phyloP scores from a whole-genome alignment of 1,140 invertebrate genomes.

The Periplaneta americana region DNA sequence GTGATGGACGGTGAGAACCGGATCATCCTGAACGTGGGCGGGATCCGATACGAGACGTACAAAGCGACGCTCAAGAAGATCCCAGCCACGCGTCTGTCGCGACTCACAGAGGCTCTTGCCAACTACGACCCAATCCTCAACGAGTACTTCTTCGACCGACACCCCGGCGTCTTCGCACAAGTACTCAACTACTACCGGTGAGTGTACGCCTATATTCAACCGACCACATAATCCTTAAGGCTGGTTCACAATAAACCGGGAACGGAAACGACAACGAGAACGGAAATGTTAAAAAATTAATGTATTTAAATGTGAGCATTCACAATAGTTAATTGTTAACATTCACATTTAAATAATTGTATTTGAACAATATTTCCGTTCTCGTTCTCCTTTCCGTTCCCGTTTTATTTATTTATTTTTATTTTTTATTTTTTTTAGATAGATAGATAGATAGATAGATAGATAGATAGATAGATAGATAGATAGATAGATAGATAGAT shows the following conservation, averaged over 20 bases:
- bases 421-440: too few relatives aligned
- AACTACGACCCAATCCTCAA: constrained; percentile 96
- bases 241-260: too few relatives aligned
- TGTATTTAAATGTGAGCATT: too few relatives aligned
- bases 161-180: constrained; percentile 96
- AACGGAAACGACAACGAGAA: too few relatives aligned
- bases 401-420: too few relatives aligned
- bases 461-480: too few relatives aligned
- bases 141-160: constrained; percentile 98
- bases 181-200: constrained; percentile 38
- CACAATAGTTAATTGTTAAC: too few relatives aligned
- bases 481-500: too few relatives aligned
- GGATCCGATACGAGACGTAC: constrained; percentile 97
- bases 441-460: too few relatives aligned
- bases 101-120: constrained; percentile 82
- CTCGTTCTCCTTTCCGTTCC: too few relatives aligned
- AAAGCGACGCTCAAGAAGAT: constrained; percentile 91
- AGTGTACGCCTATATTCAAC: neutral
- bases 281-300: too few relatives aligned
- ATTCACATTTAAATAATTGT: neutral
- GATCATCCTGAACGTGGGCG: constrained; percentile 96
- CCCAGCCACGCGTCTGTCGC: constrained; percentile 83
- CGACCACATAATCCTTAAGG: neutral
- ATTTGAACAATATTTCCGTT: too few relatives aligned
- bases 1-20: constrained; percentile 91